Evolutionary conservation across 2,797 vertebrate genomes (phyloP).

Genomic region (Acestrorhynchus altus): DNA sequence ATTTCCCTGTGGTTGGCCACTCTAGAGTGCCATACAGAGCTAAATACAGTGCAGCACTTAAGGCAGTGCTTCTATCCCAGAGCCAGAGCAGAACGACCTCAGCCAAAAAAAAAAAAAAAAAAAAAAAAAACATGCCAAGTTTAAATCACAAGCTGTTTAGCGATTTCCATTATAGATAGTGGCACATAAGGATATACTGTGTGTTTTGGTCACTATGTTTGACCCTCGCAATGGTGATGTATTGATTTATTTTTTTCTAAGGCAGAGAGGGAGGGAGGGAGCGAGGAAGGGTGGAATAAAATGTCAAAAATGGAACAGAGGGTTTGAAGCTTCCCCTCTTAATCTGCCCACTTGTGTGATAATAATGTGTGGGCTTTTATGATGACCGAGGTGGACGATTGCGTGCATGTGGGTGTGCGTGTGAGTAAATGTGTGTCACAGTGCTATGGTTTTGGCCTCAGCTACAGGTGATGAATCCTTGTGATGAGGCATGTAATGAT

Average conservation of each 20-base stretch:
- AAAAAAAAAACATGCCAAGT: not conserved
- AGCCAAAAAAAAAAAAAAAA: not conserved
- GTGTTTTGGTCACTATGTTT: conserved; percentile 17
- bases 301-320: conserved; percentile 38
- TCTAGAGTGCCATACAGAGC: conserved; percentile 8
- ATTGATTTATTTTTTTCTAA: conserved; percentile 48
- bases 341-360: conserved; percentile 26
- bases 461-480: conserved; percentile 70
- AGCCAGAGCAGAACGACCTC: conserved; percentile 12
- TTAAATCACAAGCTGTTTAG: conserved; percentile 32
- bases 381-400: conserved; percentile 35
- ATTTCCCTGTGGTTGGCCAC: conserved; percentile 36
- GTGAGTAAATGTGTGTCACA: conserved; percentile 36
- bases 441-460: conserved; percentile 29
- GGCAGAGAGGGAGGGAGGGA: conserved; percentile 19
- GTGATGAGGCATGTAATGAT: conserved; percentile 69
- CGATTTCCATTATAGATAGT: conserved; percentile 41
- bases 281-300: conserved; percentile 13
- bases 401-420: conserved; percentile 19
- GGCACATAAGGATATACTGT: conserved; percentile 24
- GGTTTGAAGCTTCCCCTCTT: conserved; percentile 30
- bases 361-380: conserved; percentile 42
- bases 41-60: conserved; percentile 25
- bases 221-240: conserved; percentile 38
- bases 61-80: conserved; percentile 4